Percentiles rank a stretch among this genome's conserved stretches.
Evolutionary conservation across 1,140 invertebrate species (phyloP).

Genomic region (Galleria mellonella): DNA sequence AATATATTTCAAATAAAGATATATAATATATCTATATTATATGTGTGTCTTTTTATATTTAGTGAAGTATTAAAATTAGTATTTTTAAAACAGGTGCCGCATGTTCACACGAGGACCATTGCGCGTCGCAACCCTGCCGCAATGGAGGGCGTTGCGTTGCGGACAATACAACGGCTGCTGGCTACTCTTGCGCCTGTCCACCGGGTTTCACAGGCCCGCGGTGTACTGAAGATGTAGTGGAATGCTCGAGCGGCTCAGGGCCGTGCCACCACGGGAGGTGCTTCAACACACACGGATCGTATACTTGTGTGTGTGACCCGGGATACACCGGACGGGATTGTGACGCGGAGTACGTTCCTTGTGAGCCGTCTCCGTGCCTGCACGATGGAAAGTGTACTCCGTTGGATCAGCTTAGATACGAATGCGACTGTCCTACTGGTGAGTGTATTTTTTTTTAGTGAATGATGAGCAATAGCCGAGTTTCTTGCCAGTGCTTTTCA

Average conservation of each 20-base stretch:
- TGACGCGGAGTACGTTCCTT: conserved; percentile 92
- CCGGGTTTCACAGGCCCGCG: conserved; percentile 89
- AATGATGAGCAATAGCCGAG: no score
- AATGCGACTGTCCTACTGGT: conserved; percentile 91
- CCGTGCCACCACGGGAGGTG: conserved; percentile 89
- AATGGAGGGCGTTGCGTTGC: conserved; percentile 90
- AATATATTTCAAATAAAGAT: no score
- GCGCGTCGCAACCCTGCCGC: conserved; percentile 89
- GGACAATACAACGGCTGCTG: conserved; percentile 69
- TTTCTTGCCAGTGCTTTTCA: no score
- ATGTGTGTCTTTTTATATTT: no score
- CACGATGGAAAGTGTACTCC: conserved; percentile 91
- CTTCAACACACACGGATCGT: conserved; percentile 91
- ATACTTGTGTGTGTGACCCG: conserved; percentile 91
- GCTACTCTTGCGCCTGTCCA: conserved; percentile 89
- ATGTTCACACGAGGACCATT: conserved; percentile 92
- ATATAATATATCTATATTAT: no score
- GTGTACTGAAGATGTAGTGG: conserved; percentile 92
- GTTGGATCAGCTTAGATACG: conserved; percentile 85
- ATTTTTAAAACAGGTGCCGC: conserved; percentile 78
- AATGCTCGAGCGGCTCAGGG: conserved; percentile 82
- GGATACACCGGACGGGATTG: conserved; percentile 94
- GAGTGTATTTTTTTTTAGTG: conserved; percentile 69
- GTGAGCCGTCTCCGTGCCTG: conserved; percentile 90
- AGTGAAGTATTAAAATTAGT: no score